Conservation (phyloP, 1,140 invertebrate species). For the Drosophila sucinea region DNA sequence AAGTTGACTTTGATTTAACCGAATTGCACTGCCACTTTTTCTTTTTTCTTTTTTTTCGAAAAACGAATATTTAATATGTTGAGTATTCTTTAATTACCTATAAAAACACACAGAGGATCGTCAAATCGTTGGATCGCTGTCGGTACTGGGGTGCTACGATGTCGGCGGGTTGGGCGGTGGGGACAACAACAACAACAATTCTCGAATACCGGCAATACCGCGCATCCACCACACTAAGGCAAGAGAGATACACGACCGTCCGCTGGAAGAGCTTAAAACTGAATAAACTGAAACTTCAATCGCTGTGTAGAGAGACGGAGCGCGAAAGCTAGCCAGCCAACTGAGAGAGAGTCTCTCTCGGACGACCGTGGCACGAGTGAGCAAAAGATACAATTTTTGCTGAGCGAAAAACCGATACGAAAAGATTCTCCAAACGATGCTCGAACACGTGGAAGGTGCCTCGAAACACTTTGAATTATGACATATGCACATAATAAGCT, state of each 20-base stretch:
- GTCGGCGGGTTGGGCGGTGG: background rate
- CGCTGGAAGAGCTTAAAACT: constrained; percentile 58
- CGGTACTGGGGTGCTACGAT: background rate
- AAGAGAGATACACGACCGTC: constrained; percentile 61
- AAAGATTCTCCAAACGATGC: constrained; percentile 15
- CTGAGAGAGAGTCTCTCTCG: background rate
- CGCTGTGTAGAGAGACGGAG: constrained; percentile 5
- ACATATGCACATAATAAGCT: constrained; percentile 25
- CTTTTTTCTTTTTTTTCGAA: background rate
- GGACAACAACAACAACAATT: constrained; percentile 7
- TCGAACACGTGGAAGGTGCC: constrained; percentile 41
- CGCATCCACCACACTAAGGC: constrained; percentile 14
- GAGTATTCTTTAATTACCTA: constrained; percentile 20
- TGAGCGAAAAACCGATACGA: background rate
- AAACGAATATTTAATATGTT: background rate
- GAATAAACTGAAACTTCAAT: constrained; percentile 47
- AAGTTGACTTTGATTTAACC: constrained; percentile 28
- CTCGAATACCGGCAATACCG: constrained; percentile 10
- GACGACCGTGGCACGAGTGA: too few species aligned
- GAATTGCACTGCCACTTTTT: constrained; percentile 5
- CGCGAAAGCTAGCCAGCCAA: constrained; percentile 2
- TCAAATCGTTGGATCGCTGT: constrained; percentile 7
- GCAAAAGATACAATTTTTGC: too few species aligned
- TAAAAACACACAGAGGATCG: constrained; percentile 16
- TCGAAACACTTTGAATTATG: constrained; percentile 33